These are phyloP conservation scores for Phaonia tiefii DNA, from an alignment of 2,888 invertebrate genomes.

Conservation along the genomic window DNA sequence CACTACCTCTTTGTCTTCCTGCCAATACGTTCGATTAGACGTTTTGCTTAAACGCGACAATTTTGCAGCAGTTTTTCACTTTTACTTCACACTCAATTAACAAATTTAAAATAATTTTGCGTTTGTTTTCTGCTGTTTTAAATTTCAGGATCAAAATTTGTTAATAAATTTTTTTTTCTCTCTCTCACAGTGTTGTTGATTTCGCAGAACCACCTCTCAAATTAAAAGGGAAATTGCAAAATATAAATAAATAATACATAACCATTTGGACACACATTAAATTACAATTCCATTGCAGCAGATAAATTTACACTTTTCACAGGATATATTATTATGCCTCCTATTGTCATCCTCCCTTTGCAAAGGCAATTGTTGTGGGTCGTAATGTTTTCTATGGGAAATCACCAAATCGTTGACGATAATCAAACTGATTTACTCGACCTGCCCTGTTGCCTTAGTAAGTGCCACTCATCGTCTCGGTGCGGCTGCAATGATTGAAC, in stretches of 20 bases:
- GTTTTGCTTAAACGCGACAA: conserved; percentile 58
- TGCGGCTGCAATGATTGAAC: no score
- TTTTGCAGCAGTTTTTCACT: conserved; percentile 43
- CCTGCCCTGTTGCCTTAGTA: neutral
- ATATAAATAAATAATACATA: conserved; percentile 17
- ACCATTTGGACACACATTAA: conserved; percentile 3
- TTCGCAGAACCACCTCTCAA: neutral
- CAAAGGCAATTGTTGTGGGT: conserved; percentile 42
- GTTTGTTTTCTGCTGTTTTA: conserved; percentile 21
- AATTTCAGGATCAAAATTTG: neutral
- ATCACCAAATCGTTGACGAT: conserved; percentile 46
- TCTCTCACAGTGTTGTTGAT: conserved; percentile 8
- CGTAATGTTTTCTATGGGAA: conserved; percentile 9
- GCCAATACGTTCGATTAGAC: conserved; percentile 78
- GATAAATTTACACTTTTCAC: conserved; percentile 13
- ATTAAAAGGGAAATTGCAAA: no score
- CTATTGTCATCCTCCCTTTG: conserved; percentile 34
- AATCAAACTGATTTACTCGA: neutral
- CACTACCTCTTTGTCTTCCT: conserved; percentile 79
- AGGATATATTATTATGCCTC: conserved; percentile 11
- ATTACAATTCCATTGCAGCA: neutral
- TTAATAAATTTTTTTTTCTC: neutral
- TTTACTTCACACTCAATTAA: neutral
- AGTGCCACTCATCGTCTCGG: neutral
- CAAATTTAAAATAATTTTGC: neutral